Base-by-base conservation (phyloP, 1,140 invertebrate species). In the Pissodes strobi region DNA sequence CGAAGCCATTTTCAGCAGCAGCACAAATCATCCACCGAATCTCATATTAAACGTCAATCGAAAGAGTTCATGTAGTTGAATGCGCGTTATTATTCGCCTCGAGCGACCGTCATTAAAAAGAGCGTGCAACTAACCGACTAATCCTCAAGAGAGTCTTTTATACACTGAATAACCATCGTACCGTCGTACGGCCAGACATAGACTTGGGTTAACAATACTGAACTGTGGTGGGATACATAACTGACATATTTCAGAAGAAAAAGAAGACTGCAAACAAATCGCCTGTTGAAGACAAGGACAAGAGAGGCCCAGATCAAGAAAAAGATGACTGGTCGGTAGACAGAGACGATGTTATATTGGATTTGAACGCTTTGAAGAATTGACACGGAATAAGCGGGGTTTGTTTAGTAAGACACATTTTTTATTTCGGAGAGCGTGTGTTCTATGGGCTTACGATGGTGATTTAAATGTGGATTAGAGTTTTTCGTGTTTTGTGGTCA, bases 201-300 rank as follows among this genome's bases (percentile, higher is more conserved):
- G 45, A 64, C 61, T 67, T 21, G 57, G 57, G 66, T 69, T 68
- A 70, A 69, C 69, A 69, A 70, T 69, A 69, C 69, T 43, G 49
- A 56, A 51, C 55, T 39, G 61, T 68, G 67, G 71, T 73, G 71
- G 71, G 71, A 71, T 67, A 69, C 68, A 73, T 73, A 68, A 66
- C 71, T 73, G 67, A 70, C 68, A 73, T 73, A 73, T 73, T 73
- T 73, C 53, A 27, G 34, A 53, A 52, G 62, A 73, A 38, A 57
- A 66, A 71, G 70, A 72, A 21, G 51, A 19, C 6, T 53, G 30
- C 25, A 17, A 17, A 48, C 52, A 49, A 48, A 30, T 52, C 61
- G 38, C 13, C 9, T 18, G 22, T 15, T 13, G 37, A n/a, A 55
- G 52, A 49, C 43, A 65, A 67, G 41, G 56, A 45, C 49, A 37